Percentiles rank a stretch among this genome's conserved stretches.
phyloP scores from a whole-genome alignment of 2,888 invertebrate genomes.

The Hirtodrosophila histrioides region DNA sequence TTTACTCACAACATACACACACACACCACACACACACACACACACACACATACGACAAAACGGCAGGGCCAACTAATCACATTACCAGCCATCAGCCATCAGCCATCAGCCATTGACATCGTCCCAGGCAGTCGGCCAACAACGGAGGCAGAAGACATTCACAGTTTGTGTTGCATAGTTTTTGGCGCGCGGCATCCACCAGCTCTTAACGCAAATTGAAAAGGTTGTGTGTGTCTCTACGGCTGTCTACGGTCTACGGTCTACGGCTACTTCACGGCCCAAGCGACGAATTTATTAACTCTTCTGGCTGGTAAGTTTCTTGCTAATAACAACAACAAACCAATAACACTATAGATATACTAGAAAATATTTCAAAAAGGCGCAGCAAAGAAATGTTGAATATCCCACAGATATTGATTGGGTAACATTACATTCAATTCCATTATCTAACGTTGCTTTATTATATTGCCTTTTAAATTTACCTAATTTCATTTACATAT shows the following conservation, averaged over 20 bases:
- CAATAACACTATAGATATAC: background rate
- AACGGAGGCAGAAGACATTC: conserved; percentile 56
- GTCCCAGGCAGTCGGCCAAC: conserved; percentile 51
- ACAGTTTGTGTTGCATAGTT: conserved; percentile 66
- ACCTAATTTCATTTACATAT: too few relatives aligned
- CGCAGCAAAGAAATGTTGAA: too few relatives aligned
- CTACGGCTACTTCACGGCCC: conserved; percentile 31
- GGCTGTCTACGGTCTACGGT: conserved; percentile 14
- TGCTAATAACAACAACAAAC: background rate
- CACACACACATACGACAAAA: conserved; percentile 12
- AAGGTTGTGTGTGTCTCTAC: conserved; percentile 12
- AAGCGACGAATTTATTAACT: conserved; percentile 47
- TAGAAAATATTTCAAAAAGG: too few relatives aligned
- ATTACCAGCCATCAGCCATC: conserved; percentile 69
- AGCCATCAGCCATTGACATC: conserved; percentile 62
- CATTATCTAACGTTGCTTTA: too few relatives aligned
- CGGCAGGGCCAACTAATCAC: conserved; percentile 65
- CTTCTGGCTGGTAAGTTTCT: conserved; percentile 67
- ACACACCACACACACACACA: conserved; percentile 16
- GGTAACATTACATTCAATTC: too few relatives aligned
- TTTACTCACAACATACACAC: conserved; percentile 58
- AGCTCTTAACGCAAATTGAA: conserved; percentile 44
- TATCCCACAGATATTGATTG: too few relatives aligned
- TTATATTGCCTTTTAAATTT: too few relatives aligned
- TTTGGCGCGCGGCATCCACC: conserved; percentile 67